A percentile compares a stretch with the other conserved stretches of the same genome.
Conservation (phyloP, 2,888 invertebrate species). For the Sinotaia quadrata region DNA sequence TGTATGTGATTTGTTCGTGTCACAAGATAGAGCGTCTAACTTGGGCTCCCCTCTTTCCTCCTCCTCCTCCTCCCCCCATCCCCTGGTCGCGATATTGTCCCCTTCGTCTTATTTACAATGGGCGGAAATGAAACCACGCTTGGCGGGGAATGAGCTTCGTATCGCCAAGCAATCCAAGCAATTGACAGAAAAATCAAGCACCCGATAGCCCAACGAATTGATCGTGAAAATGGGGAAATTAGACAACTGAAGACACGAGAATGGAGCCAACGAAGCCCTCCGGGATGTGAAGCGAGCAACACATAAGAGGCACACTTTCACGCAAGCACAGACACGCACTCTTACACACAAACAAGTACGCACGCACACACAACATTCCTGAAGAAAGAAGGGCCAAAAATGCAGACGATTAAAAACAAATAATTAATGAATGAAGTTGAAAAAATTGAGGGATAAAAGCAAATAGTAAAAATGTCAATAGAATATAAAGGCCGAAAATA, state of each 20-base stretch:
- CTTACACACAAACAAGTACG: conserved; percentile 3
- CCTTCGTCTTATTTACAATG: conserved; percentile 11
- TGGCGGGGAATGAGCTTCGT: not conserved
- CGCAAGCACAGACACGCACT: conserved; percentile 3
- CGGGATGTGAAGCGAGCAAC: not conserved
- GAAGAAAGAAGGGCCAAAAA: too few species aligned
- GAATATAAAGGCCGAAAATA: too few species aligned
- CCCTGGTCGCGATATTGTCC: too few species aligned
- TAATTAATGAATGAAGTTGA: too few species aligned
- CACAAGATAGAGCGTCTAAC: too few species aligned
- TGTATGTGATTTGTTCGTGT: too few species aligned
- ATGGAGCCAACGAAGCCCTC: not conserved
- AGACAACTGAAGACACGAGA: not conserved
- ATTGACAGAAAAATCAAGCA: not conserved
- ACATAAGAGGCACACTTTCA: too few species aligned
- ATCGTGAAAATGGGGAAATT: conserved; percentile 5
- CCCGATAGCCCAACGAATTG: not conserved
- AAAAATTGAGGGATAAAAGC: too few species aligned
- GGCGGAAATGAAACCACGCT: not conserved
- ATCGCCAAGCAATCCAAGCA: conserved; percentile 10
- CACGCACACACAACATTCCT: conserved; percentile 14
- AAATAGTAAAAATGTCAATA: too few species aligned
- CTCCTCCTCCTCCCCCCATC: not conserved
- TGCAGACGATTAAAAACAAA: too few species aligned
- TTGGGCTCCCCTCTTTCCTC: not conserved